phyloP scores from a whole-genome alignment of 2,888 invertebrate species.

The Nomada hirtipes region DNA sequence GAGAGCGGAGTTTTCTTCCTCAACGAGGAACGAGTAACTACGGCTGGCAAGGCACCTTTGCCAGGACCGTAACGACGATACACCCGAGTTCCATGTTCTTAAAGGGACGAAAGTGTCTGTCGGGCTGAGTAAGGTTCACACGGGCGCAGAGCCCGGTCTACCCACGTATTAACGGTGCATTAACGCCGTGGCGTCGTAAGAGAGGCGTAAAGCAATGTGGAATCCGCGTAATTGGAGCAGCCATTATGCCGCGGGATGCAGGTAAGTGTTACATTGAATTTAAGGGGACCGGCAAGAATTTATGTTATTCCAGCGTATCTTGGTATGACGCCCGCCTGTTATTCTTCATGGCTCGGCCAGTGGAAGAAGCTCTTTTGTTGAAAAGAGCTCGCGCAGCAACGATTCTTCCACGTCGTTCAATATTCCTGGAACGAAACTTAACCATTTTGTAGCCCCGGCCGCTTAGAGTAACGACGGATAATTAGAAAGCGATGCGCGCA shows the following conservation, averaged over 20 bases:
- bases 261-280: slow-evolving; percentile 67
- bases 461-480: not conserved
- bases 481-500: slow-evolving; percentile 23
- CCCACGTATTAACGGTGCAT: slow-evolving; percentile 68
- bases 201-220: slow-evolving; percentile 61
- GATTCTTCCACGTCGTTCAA: slow-evolving; percentile 1
- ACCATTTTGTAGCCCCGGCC: not conserved
- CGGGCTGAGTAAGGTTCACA: slow-evolving; percentile 34
- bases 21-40: slow-evolving; percentile 41
- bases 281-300: slow-evolving; percentile 53
- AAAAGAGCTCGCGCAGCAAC: not conserved
- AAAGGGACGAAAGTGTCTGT: slow-evolving; percentile 40
- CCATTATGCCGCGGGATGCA: slow-evolving; percentile 60
- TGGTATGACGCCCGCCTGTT: slow-evolving; percentile 48
- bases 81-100: slow-evolving; percentile 40
- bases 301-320: slow-evolving; percentile 45
- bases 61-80: slow-evolving; percentile 60
- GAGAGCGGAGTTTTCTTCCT: slow-evolving; percentile 66
- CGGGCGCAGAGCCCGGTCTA: slow-evolving; percentile 41
- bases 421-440: not conserved
- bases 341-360: slow-evolving; percentile 21
- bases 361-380: slow-evolving; percentile 8
- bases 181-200: slow-evolving; percentile 61
- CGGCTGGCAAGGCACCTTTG: slow-evolving; percentile 48
- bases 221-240: slow-evolving; percentile 70